phyloP scores from a whole-genome alignment of 2,113 vertebrate species.

The Fukomys damarensis region DNA sequence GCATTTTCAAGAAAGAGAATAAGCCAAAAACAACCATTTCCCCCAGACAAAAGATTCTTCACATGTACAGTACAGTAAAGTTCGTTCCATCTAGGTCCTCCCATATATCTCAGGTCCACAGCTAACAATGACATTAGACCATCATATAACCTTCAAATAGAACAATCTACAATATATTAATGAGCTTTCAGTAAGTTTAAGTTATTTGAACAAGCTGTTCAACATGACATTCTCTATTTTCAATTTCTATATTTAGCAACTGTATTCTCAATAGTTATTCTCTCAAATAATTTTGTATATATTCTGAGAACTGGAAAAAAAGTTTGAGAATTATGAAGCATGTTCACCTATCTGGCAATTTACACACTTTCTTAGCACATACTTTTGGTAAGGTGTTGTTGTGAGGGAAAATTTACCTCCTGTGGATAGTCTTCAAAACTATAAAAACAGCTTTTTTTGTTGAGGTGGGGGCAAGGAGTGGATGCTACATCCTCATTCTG shows the following conservation, averaged over 20 bases:
- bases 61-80: neutral
- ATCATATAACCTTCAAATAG: neutral
- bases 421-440: conserved; percentile 60
- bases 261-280: conserved; percentile 63
- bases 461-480: conserved; percentile 48
- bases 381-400: conserved; percentile 55
- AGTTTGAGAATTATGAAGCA: conserved; percentile 69
- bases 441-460: conserved; percentile 69
- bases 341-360: conserved; percentile 66
- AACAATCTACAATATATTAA: neutral
- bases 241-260: conserved; percentile 48
- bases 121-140: neutral
- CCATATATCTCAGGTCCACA: neutral
- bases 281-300: conserved; percentile 73
- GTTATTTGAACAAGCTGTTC: conserved; percentile 4
- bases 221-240: conserved; percentile 36
- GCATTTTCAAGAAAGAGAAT: conserved; percentile 67
- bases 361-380: conserved; percentile 66
- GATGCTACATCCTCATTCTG: conserved; percentile 61
- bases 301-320: conserved; percentile 61
- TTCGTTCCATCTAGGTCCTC: neutral
- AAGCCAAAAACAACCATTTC: conserved; percentile 67
- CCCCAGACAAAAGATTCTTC: conserved; percentile 59
- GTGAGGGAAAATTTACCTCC: conserved; percentile 56
- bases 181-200: conserved; percentile 11